Base-by-base conservation (phyloP, 2,113 vertebrate genomes). In the Cottus gobio region DNA sequence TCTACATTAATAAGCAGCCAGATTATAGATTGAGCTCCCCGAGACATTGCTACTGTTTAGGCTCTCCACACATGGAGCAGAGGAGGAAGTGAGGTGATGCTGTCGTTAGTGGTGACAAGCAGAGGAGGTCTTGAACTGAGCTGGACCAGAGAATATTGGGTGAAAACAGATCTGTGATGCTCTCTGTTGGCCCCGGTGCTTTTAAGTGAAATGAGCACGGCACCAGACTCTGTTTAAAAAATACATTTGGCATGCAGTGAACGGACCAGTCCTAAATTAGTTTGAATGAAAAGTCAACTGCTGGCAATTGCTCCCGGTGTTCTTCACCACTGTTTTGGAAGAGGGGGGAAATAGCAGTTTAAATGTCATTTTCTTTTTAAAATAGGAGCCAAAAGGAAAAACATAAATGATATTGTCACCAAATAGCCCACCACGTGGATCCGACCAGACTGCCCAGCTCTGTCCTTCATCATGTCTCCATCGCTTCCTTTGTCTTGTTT, bases 401-500 rank as follows among this genome's bases (percentile, higher is more conserved):
- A 4, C 10, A 11, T 54, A 12, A 7, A 54, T n/a, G 5, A 46
- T 18, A n/a, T 24, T 24, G 22, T 52, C 1, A n/a, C 52, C 52
- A 24, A 24, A 12, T 11, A 9, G 20, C 20, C 48, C 20, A 9
- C 48, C 48, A 24, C 1, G 20, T 79, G 69, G 54, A 44, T 39
- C 65, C 84, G 80, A 84, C 83, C 79, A 65, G 48, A 56, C 42
- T 62, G 24, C 50, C 46, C 2, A 24, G n/a, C 22, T 70, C 52
- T 39, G 67, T 61, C 70, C 85, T 67, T 87, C 71, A 61, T 85
- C 72, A 71, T 0, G 50, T 42, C 62, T 78, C 54, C 26, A 36
- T 60, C 28, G 5, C 79, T 69, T 46, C 44, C 82, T 85, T 85
- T 87, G 80, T 88, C 57, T 85, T 37, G 26, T 3, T 64, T 71